phyloP scores from a whole-genome alignment of 2,113 vertebrate genomes.

The Trochalopteron elliotii region DNA sequence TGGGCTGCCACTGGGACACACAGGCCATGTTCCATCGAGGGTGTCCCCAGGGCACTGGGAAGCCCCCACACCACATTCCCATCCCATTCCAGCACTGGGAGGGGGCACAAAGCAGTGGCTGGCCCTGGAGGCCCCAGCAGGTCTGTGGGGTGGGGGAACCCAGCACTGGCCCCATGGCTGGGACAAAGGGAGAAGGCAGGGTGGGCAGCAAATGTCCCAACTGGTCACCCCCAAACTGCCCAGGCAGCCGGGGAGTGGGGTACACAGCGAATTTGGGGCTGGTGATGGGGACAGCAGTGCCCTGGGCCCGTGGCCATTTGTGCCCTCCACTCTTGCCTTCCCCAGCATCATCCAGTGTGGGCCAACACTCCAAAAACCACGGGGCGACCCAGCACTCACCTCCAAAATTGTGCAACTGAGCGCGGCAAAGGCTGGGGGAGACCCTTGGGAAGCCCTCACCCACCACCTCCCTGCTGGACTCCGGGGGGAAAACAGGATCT shows the following conservation, averaged over 20 bases:
- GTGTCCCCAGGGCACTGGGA: background rate
- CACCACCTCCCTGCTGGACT: background rate
- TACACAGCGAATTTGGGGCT: accelerated
- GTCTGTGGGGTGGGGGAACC: too few species aligned
- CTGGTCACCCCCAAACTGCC: background rate
- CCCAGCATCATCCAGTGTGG: background rate
- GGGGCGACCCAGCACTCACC: conserved; percentile 38
- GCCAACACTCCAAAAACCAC: background rate
- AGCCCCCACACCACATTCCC: background rate
- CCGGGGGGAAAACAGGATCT: accelerated
- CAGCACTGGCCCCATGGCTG: background rate
- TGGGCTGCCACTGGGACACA: background rate
- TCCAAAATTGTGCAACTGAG: conserved; percentile 62
- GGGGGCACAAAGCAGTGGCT: background rate
- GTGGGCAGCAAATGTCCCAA: background rate
- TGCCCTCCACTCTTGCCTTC: background rate
- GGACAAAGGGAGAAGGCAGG: background rate
- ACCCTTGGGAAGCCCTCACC: background rate
- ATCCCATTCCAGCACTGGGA: background rate
- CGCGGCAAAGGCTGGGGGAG: background rate
- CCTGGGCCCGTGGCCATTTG: accelerated
- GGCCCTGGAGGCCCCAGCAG: background rate
- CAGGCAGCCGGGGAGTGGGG: background rate
- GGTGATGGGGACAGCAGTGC: accelerated
- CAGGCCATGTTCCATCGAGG: accelerated